Base-by-base conservation (phyloP, 2,888 invertebrate genomes). In the Netelia fuscicornis region DNA sequence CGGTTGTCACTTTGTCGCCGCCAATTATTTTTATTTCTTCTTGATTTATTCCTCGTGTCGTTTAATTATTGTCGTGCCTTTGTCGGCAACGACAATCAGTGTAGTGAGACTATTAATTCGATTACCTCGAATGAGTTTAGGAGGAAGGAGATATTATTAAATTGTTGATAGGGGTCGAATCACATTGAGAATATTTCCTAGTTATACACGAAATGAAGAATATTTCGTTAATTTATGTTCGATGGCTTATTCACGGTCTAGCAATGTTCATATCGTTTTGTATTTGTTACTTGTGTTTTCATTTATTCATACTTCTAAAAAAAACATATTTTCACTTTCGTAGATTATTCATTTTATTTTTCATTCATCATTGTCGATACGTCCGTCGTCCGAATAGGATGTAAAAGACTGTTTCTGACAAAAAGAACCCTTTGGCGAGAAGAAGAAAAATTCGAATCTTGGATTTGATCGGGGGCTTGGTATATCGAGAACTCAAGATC, bases 101-200 rank as follows among this genome's bases (percentile, higher is more conserved):
- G 87, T 48, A 86, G 84, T 81, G 87, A 86, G 84, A 87, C 37
- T 88, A 85, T 88, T 86, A 86, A 81, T 85, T 70, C 82, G 82
- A 65, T 85, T 87, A 54, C 79, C 68, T 37, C 86, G 77, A 76
- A 79, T 81, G 65, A 85, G 77, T 85, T 86, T 86, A 86, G 86
- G 82, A 86, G 82, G 85, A 87, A 72, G 83, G 72, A 44, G 68
- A 17, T 70, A 25, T 85, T 86, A 87, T 87, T 74, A 60, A 83
- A 82, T 75, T 81, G 10, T 9, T 10, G 54, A 8, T 8, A 58
- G 11, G 48, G 8, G 13, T 58, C 67, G 54, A 37, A 42, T 30
- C 1, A 76, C 1, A 76, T 75, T 44, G 13, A 75, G 68, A 58
- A 79, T 44, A 72, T 20, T 10, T 17, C 23, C 37, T 13, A 11